phyloP scores from a whole-genome alignment of 1,140 invertebrate species.

The Bathynomus jamesi region DNA sequence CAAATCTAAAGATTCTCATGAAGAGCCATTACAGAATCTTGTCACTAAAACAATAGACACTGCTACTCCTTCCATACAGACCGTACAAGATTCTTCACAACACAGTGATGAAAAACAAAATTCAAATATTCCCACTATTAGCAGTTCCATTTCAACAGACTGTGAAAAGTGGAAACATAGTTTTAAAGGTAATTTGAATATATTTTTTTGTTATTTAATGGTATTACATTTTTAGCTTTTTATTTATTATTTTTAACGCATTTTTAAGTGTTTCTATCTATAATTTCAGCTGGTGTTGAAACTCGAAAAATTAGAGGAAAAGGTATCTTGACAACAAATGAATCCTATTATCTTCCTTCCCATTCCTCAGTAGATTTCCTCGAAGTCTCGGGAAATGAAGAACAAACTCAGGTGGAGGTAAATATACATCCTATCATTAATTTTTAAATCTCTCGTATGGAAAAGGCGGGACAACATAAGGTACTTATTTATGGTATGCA shows the following conservation, averaged over 20 bases:
- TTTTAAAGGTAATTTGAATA: not conserved
- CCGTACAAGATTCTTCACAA: not conserved
- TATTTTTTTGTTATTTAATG: no score
- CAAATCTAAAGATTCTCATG: not conserved
- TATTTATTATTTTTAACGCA: no score
- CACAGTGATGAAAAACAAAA: not conserved
- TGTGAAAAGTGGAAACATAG: not conserved
- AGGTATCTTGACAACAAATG: not conserved
- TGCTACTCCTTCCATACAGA: not conserved
- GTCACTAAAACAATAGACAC: not conserved
- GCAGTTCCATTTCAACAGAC: not conserved
- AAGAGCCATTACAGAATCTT: not conserved
- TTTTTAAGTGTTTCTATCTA: no score
- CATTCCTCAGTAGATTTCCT: not conserved
- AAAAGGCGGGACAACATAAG: no score
- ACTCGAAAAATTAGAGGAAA: not conserved
- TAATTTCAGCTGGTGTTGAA: no score
- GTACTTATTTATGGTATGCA: no score
- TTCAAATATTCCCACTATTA: not conserved
- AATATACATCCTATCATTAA: not conserved
- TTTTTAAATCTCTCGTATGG: no score
- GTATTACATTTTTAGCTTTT: no score
- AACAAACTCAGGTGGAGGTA: not conserved
- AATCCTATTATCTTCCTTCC: not conserved
- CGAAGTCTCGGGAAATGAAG: not conserved